Base-by-base conservation (phyloP, 2,888 invertebrate species). In the Sicus ferrugineus region DNA sequence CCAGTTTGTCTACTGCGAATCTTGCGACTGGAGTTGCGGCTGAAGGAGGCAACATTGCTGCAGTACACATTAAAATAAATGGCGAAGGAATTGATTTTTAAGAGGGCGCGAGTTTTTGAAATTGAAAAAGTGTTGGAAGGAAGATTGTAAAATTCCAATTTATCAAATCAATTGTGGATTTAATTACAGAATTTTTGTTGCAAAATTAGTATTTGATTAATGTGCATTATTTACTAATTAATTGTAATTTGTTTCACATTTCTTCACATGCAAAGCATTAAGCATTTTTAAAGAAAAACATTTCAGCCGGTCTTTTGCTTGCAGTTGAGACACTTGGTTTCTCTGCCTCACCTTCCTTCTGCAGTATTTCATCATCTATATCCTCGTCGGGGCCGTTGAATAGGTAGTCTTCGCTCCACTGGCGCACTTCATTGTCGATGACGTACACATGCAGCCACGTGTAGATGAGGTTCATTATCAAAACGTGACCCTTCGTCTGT, bases 401-500 rank as follows among this genome's bases (percentile, higher is more conserved):
- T 34, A 83, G 46, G 30, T 77, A 74, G 72, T 81, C 83, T 64
- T 83, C 83, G 0, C 75, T 79, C 34, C 77, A 79, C 16, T 79
- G 75, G 0, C 74, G 77, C 62, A 82, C 78, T 61, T 84, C 81
- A 19, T 82, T 78, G 82, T 86, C 88, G 71, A 86, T 87, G 42
- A 89, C 86, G 72, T 89, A 89, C 73, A 90, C 86, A 75, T 89
- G 89, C 72, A 90, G 88, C 90, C 90, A 90, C 5, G 88, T 88
- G 76, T 89, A 88, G 14, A 89, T 78, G 68, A 92, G 89, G 87
- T 91, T 92, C 81, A 92, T 88, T 65, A 92, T 83, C 65, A 91
- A 86, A 31, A 91, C 89, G 86, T 92, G 91, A 0, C 90, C 89
- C 77, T 90, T 88, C 77, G 89, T 89, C n/a, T 90, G 88, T 70